Base-by-base conservation (phyloP, 2,888 invertebrate species). In the Habrosyne pyritoides region DNA sequence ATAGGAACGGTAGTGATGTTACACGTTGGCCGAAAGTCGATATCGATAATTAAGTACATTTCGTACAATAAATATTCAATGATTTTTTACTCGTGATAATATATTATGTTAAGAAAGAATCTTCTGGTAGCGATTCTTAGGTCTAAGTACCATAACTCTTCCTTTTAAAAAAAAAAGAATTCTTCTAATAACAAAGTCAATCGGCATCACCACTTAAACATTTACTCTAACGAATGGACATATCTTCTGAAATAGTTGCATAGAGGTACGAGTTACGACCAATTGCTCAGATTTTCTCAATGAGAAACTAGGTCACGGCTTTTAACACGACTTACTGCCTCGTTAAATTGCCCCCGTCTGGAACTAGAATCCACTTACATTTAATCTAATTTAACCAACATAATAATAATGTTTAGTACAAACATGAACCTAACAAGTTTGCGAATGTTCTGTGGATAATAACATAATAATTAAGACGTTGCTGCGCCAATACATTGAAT, bases 1-100 rank as follows among this genome's bases (percentile, higher is more conserved):
- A 55, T 64, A 59, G 52, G 57, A 56, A 49, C 60, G 10, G 0
- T 59, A 61, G 64, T 51, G 59, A 10, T 50, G 59, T 8, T 33
- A 33, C 22, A 30, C 10, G 10, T 10, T 18, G 36, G 8, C 2
- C 18, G 8, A 2, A 10, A 30, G 21, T 28, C 50, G 28, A 49
- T 49, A 48, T 48, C 5, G 12, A 36, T 36, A 8, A 5, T 1
- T n/a, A n/a, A n/a, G n/a, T n/a, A n/a, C n/a, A n/a, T n/a, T n/a
- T n/a, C n/a, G n/a, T n/a, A n/a, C n/a, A n/a, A n/a, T n/a, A n/a
- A n/a, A n/a, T n/a, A n/a, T n/a, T n/a, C n/a, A n/a, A n/a, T n/a
- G n/a, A n/a, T n/a, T n/a, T n/a, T n/a, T n/a, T n/a, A n/a, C n/a
- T n/a, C n/a, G n/a, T n/a, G n/a, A n/a, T n/a, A n/a, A n/a, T n/a